Evolutionary conservation across 1,140 invertebrate species (phyloP).

Genomic region (Drosophila kikkawai): DNA sequence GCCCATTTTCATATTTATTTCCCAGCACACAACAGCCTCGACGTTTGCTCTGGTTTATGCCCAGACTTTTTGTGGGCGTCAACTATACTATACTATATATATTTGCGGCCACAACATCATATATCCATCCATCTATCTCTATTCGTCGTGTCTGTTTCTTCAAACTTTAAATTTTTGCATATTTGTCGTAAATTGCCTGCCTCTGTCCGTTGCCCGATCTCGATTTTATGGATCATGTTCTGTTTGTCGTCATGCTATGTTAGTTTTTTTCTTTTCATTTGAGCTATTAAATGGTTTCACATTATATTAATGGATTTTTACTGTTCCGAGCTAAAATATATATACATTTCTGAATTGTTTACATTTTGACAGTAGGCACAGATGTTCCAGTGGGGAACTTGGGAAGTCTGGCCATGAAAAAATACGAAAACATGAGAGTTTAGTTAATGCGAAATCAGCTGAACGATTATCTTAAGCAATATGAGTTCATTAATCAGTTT

Average conservation of each 20-base stretch:
- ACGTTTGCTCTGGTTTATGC: constrained; percentile 48
- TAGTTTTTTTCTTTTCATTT: constrained; percentile 16
- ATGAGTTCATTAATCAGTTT: constrained; percentile 37
- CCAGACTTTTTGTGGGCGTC: constrained; percentile 52
- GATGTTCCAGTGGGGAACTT: constrained; percentile 28
- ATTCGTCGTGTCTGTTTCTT: constrained; percentile 10
- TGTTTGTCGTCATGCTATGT: constrained; percentile 35
- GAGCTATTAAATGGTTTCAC: constrained; percentile 38
- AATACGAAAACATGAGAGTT: constrained; percentile 30
- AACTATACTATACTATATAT: neutral
- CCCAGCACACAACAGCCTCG: constrained; percentile 6
- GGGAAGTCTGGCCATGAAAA: constrained; percentile 40
- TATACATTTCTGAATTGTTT: constrained; percentile 29
- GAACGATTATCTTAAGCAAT: constrained; percentile 26
- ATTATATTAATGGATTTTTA: constrained; percentile 58
- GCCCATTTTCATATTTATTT: constrained; percentile 56
- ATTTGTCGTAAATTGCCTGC: constrained; percentile 51
- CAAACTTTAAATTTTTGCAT: constrained; percentile 55
- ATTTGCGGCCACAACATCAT: constrained; percentile 30
- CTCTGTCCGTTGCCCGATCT: constrained; percentile 23
- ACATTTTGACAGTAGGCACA: constrained; percentile 46
- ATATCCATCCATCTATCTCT: constrained; percentile 29
- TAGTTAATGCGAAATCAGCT: constrained; percentile 38
- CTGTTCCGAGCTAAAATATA: constrained; percentile 21
- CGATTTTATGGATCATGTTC: constrained; percentile 35